These are phyloP conservation scores for Xestia c-nigrum DNA, from an alignment of 2,888 invertebrate species.

Conservation along the genomic window DNA sequence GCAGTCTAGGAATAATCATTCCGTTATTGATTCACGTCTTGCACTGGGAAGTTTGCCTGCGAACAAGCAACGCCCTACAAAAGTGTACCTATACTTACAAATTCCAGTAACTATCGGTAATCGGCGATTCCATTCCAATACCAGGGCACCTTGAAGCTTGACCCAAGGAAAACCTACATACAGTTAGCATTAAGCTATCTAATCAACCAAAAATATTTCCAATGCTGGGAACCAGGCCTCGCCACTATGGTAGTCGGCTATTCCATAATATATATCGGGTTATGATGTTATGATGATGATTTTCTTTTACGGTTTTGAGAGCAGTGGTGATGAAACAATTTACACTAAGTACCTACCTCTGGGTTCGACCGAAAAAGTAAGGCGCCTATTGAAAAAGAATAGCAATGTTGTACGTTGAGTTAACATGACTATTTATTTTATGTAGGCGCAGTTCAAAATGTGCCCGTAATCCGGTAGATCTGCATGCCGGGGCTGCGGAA, in stretches of 20 bases:
- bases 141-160: neutral
- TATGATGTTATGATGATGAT: neutral
- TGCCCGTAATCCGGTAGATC: no score
- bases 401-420: neutral
- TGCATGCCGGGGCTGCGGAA: no score
- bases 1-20: neutral
- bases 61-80: neutral
- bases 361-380: neutral
- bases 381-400: neutral
- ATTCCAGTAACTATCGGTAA: neutral
- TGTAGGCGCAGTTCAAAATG: neutral
- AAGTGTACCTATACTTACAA: neutral
- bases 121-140: neutral
- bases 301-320: neutral
- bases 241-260: neutral
- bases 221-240: neutral
- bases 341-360: neutral
- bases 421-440: neutral
- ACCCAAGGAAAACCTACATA: neutral
- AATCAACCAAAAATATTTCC: neutral
- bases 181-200: neutral
- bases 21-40: neutral
- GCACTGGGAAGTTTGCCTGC: neutral
- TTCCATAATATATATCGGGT: no score
- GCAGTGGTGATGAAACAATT: neutral